Percentiles rank a stretch among this genome's conserved stretches.
Conservation (phyloP, 2,113 vertebrate genomes). For the Phalacrocorax carbo region DNA sequence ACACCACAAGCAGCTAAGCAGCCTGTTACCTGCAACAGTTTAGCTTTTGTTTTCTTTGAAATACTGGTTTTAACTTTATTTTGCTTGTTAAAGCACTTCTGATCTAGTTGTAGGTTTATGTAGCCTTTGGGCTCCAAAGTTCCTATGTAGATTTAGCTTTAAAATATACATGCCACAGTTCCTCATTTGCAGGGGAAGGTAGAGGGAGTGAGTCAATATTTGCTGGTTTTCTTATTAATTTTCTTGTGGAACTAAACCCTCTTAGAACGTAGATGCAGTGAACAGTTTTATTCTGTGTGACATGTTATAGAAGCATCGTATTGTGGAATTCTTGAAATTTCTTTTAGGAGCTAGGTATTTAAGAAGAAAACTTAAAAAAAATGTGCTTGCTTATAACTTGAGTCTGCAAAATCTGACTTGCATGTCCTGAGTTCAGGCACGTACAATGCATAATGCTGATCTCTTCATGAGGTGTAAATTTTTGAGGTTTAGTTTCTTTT, state of each 20-base stretch:
- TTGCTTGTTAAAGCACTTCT: not conserved
- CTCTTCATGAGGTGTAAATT: not conserved
- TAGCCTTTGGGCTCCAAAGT: not conserved
- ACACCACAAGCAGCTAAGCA: not conserved
- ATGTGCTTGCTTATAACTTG: not conserved
- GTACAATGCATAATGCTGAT: not conserved
- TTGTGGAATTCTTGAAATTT: not conserved
- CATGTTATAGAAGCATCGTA: not conserved
- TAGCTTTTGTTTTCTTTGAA: not conserved
- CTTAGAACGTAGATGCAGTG: not conserved
- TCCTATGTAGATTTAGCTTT: not conserved
- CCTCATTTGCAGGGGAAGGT: not conserved
- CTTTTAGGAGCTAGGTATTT: not conserved
- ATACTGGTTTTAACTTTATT: not conserved
- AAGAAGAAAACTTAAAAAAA: not conserved
- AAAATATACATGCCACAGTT: not conserved
- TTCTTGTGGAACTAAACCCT: not conserved
- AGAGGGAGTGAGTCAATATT: not conserved
- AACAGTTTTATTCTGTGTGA: not conserved
- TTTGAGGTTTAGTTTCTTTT: not conserved
- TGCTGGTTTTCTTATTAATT: not conserved
- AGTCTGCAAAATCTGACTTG: not conserved
- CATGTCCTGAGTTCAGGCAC: not conserved
- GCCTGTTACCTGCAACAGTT: not conserved
- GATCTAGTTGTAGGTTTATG: not conserved